A percentile compares a stretch with the other conserved stretches of the same genome.
Evolutionary conservation across 2,113 vertebrate species (phyloP).

Genomic region (Nothoprocta perdicaria): DNA sequence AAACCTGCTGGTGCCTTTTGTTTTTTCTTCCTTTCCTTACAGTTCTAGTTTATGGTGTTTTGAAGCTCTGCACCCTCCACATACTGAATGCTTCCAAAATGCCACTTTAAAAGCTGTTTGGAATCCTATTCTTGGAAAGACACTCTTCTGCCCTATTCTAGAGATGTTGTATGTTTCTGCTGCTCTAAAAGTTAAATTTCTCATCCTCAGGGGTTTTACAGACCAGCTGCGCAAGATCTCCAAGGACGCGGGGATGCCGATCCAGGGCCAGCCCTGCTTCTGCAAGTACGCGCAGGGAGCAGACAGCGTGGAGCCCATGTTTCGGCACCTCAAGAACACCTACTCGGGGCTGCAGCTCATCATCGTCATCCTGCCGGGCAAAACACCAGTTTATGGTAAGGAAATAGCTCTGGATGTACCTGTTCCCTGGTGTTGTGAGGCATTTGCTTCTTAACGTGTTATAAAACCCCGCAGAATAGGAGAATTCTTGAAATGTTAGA

Average conservation of each 20-base stretch:
- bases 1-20: background rate
- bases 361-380: constrained; percentile 97
- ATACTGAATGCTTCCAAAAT: fast-evolving
- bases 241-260: constrained; percentile 96
- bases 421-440: fast-evolving
- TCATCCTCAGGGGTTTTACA: constrained; percentile 87
- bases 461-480: background rate
- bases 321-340: constrained; percentile 98
- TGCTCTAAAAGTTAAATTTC: background rate
- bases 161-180: background rate
- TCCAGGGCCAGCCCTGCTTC: constrained; percentile 98
- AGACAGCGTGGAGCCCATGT: constrained; percentile 98
- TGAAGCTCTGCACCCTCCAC: background rate
- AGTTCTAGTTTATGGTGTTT: background rate
- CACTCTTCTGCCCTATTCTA: background rate
- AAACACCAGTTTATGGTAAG: constrained; percentile 94
- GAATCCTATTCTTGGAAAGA: background rate
- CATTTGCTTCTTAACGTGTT: background rate
- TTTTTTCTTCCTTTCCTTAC: background rate
- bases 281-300: constrained; percentile 98
- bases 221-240: constrained; percentile 97
- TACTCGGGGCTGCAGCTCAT: constrained; percentile 98
- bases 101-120: background rate
- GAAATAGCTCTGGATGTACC: background rate
- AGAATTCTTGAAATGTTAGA: background rate